These are phyloP conservation scores for Leptinotarsa texana DNA, from an alignment of 1,140 invertebrate genomes.

Conservation along the genomic window DNA sequence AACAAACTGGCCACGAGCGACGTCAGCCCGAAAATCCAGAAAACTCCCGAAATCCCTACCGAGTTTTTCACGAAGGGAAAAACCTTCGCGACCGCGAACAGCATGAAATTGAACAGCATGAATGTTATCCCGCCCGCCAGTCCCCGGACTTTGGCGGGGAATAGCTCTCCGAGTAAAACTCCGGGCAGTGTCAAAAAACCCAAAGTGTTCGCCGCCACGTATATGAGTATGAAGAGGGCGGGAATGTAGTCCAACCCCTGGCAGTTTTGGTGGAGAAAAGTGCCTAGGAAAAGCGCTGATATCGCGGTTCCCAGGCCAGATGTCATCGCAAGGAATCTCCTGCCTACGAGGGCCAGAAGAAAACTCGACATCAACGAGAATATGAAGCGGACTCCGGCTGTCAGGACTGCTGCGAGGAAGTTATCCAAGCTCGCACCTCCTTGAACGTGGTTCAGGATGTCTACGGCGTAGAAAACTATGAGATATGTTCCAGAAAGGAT, in stretches of 20 bases:
- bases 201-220: slow-evolving; percentile 71
- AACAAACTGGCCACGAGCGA: slow-evolving; percentile 67
- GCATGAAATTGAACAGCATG: slow-evolving; percentile 66
- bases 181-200: slow-evolving; percentile 73
- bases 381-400: slow-evolving; percentile 64
- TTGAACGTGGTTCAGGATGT: slow-evolving; percentile 60
- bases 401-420: slow-evolving; percentile 66
- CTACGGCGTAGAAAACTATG: slow-evolving; percentile 74
- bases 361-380: slow-evolving; percentile 68
- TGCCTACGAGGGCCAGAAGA: slow-evolving; percentile 64
- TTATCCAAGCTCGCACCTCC: slow-evolving; percentile 51
- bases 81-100: slow-evolving; percentile 75
- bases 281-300: slow-evolving; percentile 63
- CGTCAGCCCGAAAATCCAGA: slow-evolving; percentile 70
- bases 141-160: slow-evolving; percentile 63
- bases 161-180: slow-evolving; percentile 72
- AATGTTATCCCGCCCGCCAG: slow-evolving; percentile 68
- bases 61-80: slow-evolving; percentile 65
- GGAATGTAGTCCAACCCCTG: slow-evolving; percentile 56
- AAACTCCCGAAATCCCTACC: slow-evolving; percentile 67
- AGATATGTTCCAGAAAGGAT: slow-evolving; percentile 74
- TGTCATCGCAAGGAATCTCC: slow-evolving; percentile 65
- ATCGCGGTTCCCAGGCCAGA: slow-evolving; percentile 68
- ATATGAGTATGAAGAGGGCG: slow-evolving; percentile 62
- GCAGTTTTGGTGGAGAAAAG: slow-evolving; percentile 57